Evolutionary conservation across 1,140 invertebrate genomes (phyloP), one percentile per base, ranked within the genome.

Genomic region (Alviniconcha marisindica): DNA sequence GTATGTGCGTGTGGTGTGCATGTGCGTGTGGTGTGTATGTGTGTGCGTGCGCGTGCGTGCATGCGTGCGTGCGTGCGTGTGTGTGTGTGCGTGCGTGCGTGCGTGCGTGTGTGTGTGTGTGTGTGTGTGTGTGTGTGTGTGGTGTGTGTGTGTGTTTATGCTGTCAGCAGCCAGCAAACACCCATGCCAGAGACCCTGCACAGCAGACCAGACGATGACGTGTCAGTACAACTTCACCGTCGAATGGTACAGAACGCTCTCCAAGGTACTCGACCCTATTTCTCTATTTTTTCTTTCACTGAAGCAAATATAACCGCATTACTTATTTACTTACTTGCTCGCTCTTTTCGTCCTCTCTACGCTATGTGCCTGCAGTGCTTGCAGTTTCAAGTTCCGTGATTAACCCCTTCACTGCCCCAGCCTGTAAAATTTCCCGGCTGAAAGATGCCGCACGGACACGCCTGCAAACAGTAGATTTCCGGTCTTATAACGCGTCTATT

Each of bases 241-340:
- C 0, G 97, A 97, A 91, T 95, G 95, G 94, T 97, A 97, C 92
- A 94, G 96, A 71, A 96, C 96, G 0, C 69, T 97, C 94, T 87
- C 88, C 40, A 84, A 84, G 77, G 83, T 84, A 74, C 12, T 18
- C n/a, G 33, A 3, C 18, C 40, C 31, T 10, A 10, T 18, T 60
- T 51, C 56, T 66, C 10, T 15, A 33, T 40, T 40, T 28, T 33
- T 38, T 15, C 40, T n/a, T n/a, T n/a, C n/a, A n/a, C n/a, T n/a
- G n/a, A n/a, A n/a, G n/a, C n/a, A n/a, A n/a, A 28, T 69, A 1
- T 15, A 69, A 33, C 15, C 21, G 66, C 14, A 69, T 28, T 69
- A 69, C 15, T 14, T 15, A 69, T 10, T 24, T n/a, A 12, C 24
- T 54, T 54, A 54, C n/a, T n/a, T n/a, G n/a, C n/a, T n/a, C n/a